Base-by-base conservation (phyloP, 2,888 invertebrate species). In the Thumatha senex region DNA sequence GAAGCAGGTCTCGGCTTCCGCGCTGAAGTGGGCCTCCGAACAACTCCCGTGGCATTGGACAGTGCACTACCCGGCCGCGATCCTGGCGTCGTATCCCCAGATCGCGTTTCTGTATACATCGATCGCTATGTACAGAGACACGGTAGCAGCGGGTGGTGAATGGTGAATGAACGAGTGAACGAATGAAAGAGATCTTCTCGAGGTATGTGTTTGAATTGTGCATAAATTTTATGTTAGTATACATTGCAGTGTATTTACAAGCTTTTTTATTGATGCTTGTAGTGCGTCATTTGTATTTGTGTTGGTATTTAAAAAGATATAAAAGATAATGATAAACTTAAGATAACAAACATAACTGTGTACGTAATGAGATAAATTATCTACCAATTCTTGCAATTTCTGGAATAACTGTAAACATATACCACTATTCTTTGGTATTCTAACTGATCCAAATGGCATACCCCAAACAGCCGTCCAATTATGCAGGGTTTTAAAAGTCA, bases 1-100 rank as follows among this genome's bases (percentile, higher is more conserved):
- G 95, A 80, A 94, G 93, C 70, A 92, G 75, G 93, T 88, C 76
- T 92, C 72, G 95, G 93, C 68, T 95, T 94, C 80, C 95, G 68
- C 94, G 93, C 61, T 92, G 92, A 67, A 92, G 92, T 51, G 87
- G 92, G 62, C 93, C 93, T 70, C 93, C 94, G 67, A 9, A 70
- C 53, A 35, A 72, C 93, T 67, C 93, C 92, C 50, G 92, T 82
- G 44, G 89, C 89, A 71, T 90, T 91, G 36, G 94, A 97, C 93
- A 97, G 93, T 70, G 97, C 96, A 92, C 97, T 97, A 84, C 95
- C 96, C 61, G 97, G 97, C 82, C 97, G 93, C 69, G 97, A 97
- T 79, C 92, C 87, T 58, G 95, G 96, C 59, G 96, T 96, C 66
- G 94, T 94, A 77, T 95, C 95, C 66, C 96, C 96, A 66, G 95